Base-by-base conservation (phyloP, 1,140 invertebrate species). In the Drosophila insularis region DNA sequence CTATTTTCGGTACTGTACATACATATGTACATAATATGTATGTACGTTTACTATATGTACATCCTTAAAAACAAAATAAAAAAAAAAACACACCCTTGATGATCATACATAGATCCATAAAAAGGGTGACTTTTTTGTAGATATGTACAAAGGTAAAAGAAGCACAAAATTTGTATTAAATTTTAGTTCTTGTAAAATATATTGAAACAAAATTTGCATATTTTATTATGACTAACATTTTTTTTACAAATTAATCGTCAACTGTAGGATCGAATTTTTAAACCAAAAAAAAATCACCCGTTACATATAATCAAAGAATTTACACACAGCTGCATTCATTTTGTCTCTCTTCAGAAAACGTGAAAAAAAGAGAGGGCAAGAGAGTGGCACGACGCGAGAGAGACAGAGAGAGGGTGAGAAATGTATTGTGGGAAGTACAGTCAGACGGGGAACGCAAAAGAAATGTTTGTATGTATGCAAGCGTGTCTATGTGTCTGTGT, bases 381-480 rank as follows among this genome's bases (percentile, higher is more conserved):
- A 50, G 46, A 74, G 54, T 39, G 66, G 4, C 14, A 50, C 43
- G 17, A 21, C 43, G 17, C 43, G 17, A 74, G 64, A 68, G 32
- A 74, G 46, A 68, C 40, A 60, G 46, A 68, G 54, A 60, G 66
- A 68, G 46, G 71, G 81, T 64, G 74, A 71, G 73, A 70, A 62
- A 53, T 87, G 55, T 58, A 19, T 58, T 58, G 31, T 58, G 73
- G 67, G 73, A 89, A 89, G 85, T 89, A 89, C 84, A 89, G 85
- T 89, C 85, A 80, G 84, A 89, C 84, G 77, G 68, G 63, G 70
- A 89, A 87, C 77, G 78, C 85, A 89, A 89, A 89, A 85, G 78
- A 89, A 89, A 85, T 69, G 80, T 89, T 80, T 87, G 82, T 89
- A 89, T 89, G 80, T 89, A 86, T 59, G 75, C 61, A 37, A 50